Evolutionary conservation across 2,113 vertebrate species (phyloP), one percentile per base, ranked within the genome.

Genomic region (Apaloderma vittatum): DNA sequence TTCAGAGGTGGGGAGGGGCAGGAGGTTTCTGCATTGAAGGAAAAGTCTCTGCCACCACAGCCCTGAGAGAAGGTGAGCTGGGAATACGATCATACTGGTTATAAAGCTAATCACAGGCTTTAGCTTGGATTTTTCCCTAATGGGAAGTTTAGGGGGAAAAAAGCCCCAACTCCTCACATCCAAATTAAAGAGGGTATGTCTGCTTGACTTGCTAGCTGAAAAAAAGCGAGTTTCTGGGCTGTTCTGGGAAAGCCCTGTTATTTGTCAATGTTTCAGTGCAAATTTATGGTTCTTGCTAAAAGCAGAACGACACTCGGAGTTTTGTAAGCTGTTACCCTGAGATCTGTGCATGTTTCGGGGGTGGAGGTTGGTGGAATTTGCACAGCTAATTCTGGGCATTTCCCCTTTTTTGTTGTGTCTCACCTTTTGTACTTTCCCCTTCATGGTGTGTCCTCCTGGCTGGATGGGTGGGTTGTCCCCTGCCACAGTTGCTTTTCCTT

Each of bases 81-180:
- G 32, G 34, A 48, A 8, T 21, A 20, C 0, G 1, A 17, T 34
- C 34, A 6, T 1, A 5, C 9, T 51, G 20, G 1, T 1, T 43
- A 10, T 15, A n/a, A 52, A 87, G 29, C 6, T 55, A 17, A 11
- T 9, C 32, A 61, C 76, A 90, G 30, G 8, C 4, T 85, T 90
- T 72, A 52, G 6, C 22, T 65, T 24, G 29, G 13, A 11, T 75
- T 90, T 80, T 51, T n/a, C 18, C 66, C 54, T 23, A 36, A 29
- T n/a, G 30, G 29, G 2, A 3, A 27, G 29, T 54, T n/a, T 29
- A 46, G 15, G 5, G 11, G 3, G 4, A 29, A 16, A 54, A 11
- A 5, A 1, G 2, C 2, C 2, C 15, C 19, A 43, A 24, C 6
- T 4, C 24, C 4, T 30, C 5, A 5, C 15, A 9, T 5, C 2